These are phyloP conservation scores for Myiothlypis chrysogaster DNA, from an alignment of 2,797 vertebrate species.

Conservation along the genomic window DNA sequence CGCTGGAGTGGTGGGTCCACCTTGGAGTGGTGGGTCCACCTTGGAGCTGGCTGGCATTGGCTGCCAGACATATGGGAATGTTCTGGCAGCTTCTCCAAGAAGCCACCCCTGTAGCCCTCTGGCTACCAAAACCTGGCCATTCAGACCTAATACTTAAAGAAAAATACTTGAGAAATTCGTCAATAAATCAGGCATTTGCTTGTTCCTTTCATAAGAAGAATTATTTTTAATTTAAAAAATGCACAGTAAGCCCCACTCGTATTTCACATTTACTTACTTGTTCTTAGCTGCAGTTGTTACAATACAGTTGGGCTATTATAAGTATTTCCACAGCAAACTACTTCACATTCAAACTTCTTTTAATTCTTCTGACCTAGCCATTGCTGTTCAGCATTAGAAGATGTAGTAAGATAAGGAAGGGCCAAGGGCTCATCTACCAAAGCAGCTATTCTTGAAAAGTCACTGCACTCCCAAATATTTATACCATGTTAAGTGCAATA, in stretches of 20 bases:
- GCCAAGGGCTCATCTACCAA: not conserved
- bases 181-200: not conserved
- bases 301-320: not conserved
- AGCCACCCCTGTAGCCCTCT: not conserved
- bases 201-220: not conserved
- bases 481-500: not conserved
- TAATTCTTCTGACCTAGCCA: not conserved
- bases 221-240: not conserved
- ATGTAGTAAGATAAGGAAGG: not conserved
- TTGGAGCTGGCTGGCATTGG: not conserved
- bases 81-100: not conserved
- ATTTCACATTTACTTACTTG: not conserved
- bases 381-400: not conserved
- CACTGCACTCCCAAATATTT: not conserved
- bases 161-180: not conserved
- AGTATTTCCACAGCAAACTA: not conserved
- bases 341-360: not conserved
- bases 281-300: not conserved
- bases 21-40: not conserved
- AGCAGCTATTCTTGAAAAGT: not conserved
- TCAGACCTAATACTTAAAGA: not conserved
- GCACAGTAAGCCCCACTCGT: accelerated
- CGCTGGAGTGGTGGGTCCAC: not conserved
- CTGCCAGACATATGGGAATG: not conserved
- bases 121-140: not conserved